A percentile compares a stretch with the other conserved stretches of the same genome.
Conservation (phyloP, 1,140 invertebrate genomes). For the Grapholita molesta region DNA sequence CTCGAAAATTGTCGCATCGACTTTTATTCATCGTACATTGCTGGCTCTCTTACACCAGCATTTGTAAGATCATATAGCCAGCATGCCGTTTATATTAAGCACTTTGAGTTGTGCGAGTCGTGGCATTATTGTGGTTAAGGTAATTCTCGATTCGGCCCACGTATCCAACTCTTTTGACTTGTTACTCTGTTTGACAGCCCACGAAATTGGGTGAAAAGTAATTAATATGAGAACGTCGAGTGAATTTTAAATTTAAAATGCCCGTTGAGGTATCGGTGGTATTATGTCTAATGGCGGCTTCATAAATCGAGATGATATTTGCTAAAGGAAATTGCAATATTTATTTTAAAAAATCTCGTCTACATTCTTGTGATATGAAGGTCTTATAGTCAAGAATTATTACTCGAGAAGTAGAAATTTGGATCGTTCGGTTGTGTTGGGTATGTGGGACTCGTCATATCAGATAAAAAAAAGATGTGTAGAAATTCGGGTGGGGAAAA, state of each 20-base stretch:
- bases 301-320: background rate
- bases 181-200: slow-evolving; percentile 46
- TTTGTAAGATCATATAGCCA: background rate
- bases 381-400: no score
- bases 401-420: no score
- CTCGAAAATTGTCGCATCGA: background rate
- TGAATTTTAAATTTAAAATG: slow-evolving; percentile 36
- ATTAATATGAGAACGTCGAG: slow-evolving; percentile 36
- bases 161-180: slow-evolving; percentile 35
- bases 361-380: no score
- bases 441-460: no score
- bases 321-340: background rate
- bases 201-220: slow-evolving; percentile 57
- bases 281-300: slow-evolving; percentile 12
- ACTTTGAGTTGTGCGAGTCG: background rate
- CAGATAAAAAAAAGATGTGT: no score
- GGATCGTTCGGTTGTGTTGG: no score
- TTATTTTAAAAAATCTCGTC: background rate
- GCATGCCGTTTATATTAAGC: background rate
- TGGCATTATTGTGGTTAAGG: background rate
- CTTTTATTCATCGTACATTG: background rate
- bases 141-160: slow-evolving; percentile 24
- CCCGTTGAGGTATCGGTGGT: background rate
- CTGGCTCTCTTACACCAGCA: background rate
- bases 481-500: no score